Conservation (phyloP, 2,797 vertebrate species). For the Microchirus variegatus region DNA sequence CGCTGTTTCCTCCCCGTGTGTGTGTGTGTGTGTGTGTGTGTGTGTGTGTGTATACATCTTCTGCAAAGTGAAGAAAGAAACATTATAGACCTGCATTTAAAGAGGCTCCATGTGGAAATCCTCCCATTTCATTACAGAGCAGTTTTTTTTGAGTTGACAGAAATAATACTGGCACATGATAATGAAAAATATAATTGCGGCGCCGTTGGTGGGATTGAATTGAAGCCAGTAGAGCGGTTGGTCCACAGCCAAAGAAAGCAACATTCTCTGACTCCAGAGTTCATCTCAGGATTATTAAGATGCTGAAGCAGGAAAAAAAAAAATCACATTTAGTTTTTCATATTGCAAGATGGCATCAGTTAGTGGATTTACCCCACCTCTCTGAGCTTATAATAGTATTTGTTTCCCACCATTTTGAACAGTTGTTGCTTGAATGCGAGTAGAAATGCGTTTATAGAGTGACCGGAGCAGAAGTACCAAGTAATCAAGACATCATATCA, state of each 20-base stretch:
- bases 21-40: too few species aligned
- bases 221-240: constrained; percentile 31
- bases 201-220: constrained; percentile 21
- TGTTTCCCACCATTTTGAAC: neutral
- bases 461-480: too few species aligned
- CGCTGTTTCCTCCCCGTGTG: constrained; percentile 19
- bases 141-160: constrained; percentile 21
- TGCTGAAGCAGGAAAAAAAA: constrained; percentile 20
- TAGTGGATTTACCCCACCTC: neutral
- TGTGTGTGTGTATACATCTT: too few species aligned
- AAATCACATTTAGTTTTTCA: constrained; percentile 5
- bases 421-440: too few species aligned
- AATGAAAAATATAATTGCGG: constrained; percentile 41
- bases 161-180: constrained; percentile 26
- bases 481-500: too few species aligned
- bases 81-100: too few species aligned
- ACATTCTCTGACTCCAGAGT: constrained; percentile 37
- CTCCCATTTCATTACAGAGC: constrained; percentile 11
- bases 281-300: constrained; percentile 49
- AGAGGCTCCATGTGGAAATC: neutral
- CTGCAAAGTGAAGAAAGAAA: too few species aligned
- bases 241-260: constrained; percentile 47
- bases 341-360: constrained; percentile 10
- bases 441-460: too few species aligned
- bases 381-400: neutral